phyloP scores from a whole-genome alignment of 2,797 vertebrate genomes.

The Microchirus variegatus region DNA sequence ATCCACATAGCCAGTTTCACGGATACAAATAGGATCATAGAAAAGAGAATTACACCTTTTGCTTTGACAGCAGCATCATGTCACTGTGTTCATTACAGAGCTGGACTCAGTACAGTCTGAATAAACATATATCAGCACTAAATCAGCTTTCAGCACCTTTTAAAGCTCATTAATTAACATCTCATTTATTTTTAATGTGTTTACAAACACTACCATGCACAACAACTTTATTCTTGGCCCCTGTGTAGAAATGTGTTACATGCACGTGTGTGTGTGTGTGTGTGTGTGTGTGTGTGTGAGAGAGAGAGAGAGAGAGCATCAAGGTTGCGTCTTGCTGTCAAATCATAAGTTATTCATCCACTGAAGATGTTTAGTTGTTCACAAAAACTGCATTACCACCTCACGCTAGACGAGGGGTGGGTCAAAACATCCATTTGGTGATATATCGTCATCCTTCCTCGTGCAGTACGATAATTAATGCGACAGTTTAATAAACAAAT shows the following conservation, averaged over 20 bases:
- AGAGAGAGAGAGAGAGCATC: background rate
- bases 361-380: background rate
- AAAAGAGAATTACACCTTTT: background rate
- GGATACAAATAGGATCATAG: background rate
- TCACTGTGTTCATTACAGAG: background rate
- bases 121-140: background rate
- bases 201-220: background rate
- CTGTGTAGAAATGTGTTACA: background rate
- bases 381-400: no score
- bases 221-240: background rate
- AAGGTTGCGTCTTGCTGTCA: background rate
- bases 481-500: no score
- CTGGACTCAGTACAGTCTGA: background rate
- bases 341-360: background rate
- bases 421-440: no score
- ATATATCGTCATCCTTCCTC: no score
- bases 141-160: background rate
- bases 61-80: background rate
- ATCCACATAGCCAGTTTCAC: background rate
- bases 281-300: no score
- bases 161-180: background rate
- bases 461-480: no score
- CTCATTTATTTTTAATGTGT: background rate
- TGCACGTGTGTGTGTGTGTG: no score
- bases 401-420: no score